Evolutionary conservation across 2,797 vertebrate species (phyloP), one percentile per base, ranked within the genome.

Genomic region (Intellagama lesueurii): DNA sequence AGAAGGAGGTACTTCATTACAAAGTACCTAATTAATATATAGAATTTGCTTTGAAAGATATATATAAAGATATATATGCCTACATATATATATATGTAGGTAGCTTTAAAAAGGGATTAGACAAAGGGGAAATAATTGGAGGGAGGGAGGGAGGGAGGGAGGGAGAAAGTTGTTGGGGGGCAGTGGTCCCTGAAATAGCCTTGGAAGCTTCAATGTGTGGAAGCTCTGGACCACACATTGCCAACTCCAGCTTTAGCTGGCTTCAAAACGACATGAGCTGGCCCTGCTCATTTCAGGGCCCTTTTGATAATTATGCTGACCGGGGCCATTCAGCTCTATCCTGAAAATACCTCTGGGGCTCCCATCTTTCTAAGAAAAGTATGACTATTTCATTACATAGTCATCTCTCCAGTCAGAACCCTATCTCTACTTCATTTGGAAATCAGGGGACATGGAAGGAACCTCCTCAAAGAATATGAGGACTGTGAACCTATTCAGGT

Each of bases 341-440:
- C 40, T 12, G 44, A 77, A 77, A 11, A 17, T 77, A 77, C 16
- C 60, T 64, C 60, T 22, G 75, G 22, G 30, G 17, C 22, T 72
- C 24, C 28, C 66, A 69, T 16, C 22, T 72, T 26, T 7, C 72
- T 79, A 47, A 78, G 24, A 72, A 85, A 72, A 85, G 28, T 35
- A 16, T 35, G 66, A 64, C 49, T 84, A 66, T 44, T 49, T 72
- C 26, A 80, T 16, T 35, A 49, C 49, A 64, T 77, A 64, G 12
- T 80, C 40, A 49, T 40, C 40, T 56, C 3, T 90, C 69, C 69
- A 49, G 19, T 0, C 69, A n/a, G 6, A 87, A 90, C 22, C 47
- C 68, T 79, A 44, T 47, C 0, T 82, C 78, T 88, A 17, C 8
- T 83, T 91, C 73, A 14, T 89, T 92, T 85, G 78, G 81, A 56